phyloP scores from a whole-genome alignment of 2,888 invertebrate species.

The Ochropacha duplaris region DNA sequence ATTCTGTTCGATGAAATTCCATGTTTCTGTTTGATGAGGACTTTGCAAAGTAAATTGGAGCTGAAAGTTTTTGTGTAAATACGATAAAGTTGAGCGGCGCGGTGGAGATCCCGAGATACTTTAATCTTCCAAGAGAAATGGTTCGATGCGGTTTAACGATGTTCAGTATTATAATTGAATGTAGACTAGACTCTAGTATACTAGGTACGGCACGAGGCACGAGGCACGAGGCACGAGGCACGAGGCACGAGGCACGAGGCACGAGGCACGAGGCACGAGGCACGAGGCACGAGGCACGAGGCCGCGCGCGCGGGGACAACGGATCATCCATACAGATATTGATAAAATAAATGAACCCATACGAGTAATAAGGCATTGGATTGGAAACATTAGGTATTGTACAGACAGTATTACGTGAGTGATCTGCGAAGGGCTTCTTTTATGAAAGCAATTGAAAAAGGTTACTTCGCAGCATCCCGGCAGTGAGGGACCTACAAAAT shows the following conservation, averaged over 20 bases:
- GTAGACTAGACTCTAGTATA: not conserved
- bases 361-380: too few relatives aligned
- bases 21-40: slow-evolving; percentile 63
- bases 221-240: too few relatives aligned
- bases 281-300: too few relatives aligned
- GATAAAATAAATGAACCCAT: too few relatives aligned
- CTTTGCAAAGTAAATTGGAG: slow-evolving; percentile 54
- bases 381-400: too few relatives aligned
- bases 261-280: too few relatives aligned
- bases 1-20: slow-evolving; percentile 56
- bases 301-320: too few relatives aligned
- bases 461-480: not conserved
- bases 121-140: slow-evolving; percentile 31
- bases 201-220: not conserved
- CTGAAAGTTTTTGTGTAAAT: slow-evolving; percentile 52
- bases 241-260: too few relatives aligned
- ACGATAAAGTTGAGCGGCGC: slow-evolving; percentile 51
- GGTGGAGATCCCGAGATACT: slow-evolving; percentile 40
- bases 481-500: not conserved
- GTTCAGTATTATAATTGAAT: not conserved
- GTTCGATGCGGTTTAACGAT: slow-evolving; percentile 2
- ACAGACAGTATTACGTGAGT: too few relatives aligned
- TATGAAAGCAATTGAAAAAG: not conserved
- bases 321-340: too few relatives aligned
- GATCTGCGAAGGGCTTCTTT: not conserved